These are phyloP conservation scores for Penaeus monodon DNA, from an alignment of 2,888 invertebrate species.

Conservation along the genomic window DNA sequence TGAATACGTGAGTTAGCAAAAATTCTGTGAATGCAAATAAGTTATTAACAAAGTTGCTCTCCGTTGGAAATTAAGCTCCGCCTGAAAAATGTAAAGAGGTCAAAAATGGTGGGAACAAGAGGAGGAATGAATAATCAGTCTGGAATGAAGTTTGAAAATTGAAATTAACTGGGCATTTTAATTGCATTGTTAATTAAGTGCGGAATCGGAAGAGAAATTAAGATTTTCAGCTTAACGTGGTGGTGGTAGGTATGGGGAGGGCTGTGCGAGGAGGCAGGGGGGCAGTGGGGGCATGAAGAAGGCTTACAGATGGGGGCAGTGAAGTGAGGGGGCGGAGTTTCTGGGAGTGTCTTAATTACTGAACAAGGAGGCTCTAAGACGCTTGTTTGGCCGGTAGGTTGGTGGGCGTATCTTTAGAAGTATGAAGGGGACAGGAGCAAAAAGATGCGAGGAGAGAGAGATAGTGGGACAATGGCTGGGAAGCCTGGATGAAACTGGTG, in stretches of 20 bases:
- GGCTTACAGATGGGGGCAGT: conserved; percentile 1
- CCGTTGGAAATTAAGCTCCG: conserved; percentile 58
- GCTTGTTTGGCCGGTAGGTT: neutral
- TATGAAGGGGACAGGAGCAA: neutral
- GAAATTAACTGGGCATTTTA: conserved; percentile 61
- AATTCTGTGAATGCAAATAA: conserved; percentile 61
- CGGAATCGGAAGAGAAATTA: conserved; percentile 56
- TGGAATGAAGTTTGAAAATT: conserved; percentile 62
- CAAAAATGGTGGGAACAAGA: conserved; percentile 58
- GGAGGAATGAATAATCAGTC: conserved; percentile 62
- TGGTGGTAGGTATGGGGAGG: conserved; percentile 20
- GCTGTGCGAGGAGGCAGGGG: neutral
- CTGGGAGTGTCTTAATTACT: conserved; percentile 46
- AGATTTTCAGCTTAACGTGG: conserved; percentile 52
- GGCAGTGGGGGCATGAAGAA: neutral
- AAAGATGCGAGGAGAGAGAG: neutral
- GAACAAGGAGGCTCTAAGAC: conserved; percentile 28
- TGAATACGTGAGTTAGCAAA: conserved; percentile 61
- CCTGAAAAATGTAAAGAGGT: conserved; percentile 51
- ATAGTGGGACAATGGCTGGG: neutral
- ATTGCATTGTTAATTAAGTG: conserved; percentile 61
- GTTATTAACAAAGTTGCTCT: conserved; percentile 63
- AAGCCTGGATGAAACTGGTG: neutral
- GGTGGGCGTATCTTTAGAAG: neutral
- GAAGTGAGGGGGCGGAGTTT: neutral